Conservation (phyloP, 2,797 vertebrate species). For the Naso thynnoides region DNA sequence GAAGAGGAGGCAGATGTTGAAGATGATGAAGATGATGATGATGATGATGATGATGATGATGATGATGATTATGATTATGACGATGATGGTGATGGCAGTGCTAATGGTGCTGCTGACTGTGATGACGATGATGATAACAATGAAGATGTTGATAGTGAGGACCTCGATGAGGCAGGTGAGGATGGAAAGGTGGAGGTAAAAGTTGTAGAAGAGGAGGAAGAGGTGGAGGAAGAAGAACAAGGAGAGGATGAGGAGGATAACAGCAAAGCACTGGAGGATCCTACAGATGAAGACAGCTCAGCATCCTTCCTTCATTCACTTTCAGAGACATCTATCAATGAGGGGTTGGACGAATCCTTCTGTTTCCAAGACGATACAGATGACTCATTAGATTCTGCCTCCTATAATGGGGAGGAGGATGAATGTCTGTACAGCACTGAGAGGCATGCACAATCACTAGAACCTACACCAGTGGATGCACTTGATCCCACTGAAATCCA, state of each 20-base stretch:
- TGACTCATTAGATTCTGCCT: conserved; percentile 91
- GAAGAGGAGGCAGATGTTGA: conserved; percentile 88
- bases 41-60: conserved; percentile 68
- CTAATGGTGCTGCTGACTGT: conserved; percentile 42
- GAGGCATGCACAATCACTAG: conserved; percentile 85
- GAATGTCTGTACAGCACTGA: conserved; percentile 91
- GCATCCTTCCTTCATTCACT: conserved; percentile 94
- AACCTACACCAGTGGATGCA: conserved; percentile 61
- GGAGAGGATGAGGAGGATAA: conserved; percentile 69
- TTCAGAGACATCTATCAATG: conserved; percentile 94
- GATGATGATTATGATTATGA: conserved; percentile 51
- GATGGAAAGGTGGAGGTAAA: conserved; percentile 78
- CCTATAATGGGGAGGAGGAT: conserved; percentile 92
- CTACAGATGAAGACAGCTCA: conserved; percentile 90
- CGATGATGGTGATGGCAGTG: conserved; percentile 45
- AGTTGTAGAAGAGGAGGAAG: conserved; percentile 73
- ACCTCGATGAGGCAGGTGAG: conserved; percentile 59
- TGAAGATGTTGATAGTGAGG: conserved; percentile 53
- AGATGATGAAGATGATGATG: conserved; percentile 84
- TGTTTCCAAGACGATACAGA: conserved; percentile 95
- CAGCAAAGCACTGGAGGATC: conserved; percentile 75
- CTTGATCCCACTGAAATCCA: conserved; percentile 43
- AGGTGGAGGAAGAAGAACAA: conserved; percentile 36
- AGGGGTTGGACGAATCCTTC: conserved; percentile 94
- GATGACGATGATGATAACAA: conserved; percentile 51